phyloP scores from a whole-genome alignment of 1,140 invertebrate species.

The Neodiprion pinetum region DNA sequence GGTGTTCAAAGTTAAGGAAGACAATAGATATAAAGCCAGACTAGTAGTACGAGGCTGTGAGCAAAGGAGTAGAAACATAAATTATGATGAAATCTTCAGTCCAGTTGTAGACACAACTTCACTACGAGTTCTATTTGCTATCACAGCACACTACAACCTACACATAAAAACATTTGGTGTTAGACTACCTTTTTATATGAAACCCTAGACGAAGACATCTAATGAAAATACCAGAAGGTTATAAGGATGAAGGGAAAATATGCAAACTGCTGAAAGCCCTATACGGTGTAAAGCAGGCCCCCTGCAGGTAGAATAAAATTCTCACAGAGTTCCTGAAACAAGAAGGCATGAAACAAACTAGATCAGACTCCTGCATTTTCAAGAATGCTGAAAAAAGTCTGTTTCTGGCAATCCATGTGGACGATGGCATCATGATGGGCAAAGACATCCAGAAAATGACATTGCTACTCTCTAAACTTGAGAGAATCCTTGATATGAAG shows the following conservation, averaged over 20 bases:
- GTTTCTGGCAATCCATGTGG: slow-evolving; percentile 35
- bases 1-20: slow-evolving; percentile 5
- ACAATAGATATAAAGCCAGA: slow-evolving; percentile 24
- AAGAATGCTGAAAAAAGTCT: slow-evolving; percentile 21
- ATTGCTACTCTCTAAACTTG: not conserved
- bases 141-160: not conserved
- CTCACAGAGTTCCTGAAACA: slow-evolving; percentile 28
- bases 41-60: slow-evolving; percentile 26
- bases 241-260: slow-evolving; percentile 19
- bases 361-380: slow-evolving; percentile 36
- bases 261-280: slow-evolving; percentile 26
- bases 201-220: slow-evolving; percentile 45
- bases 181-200: slow-evolving; percentile 50
- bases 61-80: slow-evolving; percentile 22
- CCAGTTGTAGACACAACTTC: slow-evolving; percentile 28
- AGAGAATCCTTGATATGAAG: not conserved
- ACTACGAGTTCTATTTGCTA: not conserved
- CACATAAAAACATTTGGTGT: slow-evolving; percentile 50
- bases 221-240: slow-evolving; percentile 42
- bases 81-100: slow-evolving; percentile 28
- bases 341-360: slow-evolving; percentile 22
- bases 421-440: slow-evolving; percentile 32
- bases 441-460: slow-evolving; percentile 16
- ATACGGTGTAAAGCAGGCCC: slow-evolving; percentile 24
- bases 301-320: slow-evolving; percentile 31